These are phyloP conservation scores for Danaus chrysippus DNA, from an alignment of 2,888 invertebrate species.

Conservation along the genomic window DNA sequence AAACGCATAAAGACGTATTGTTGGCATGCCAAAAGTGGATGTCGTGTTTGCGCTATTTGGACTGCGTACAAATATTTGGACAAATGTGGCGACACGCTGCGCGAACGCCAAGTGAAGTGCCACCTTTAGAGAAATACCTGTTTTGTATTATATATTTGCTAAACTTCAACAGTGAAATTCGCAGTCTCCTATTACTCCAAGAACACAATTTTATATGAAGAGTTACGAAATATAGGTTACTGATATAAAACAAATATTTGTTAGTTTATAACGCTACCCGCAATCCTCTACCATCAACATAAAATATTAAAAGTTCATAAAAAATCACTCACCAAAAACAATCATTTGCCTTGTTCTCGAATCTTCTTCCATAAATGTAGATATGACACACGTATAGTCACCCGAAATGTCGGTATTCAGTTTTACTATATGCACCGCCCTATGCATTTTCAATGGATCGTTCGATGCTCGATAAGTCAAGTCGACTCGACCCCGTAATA, in stretches of 20 bases:
- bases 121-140: no score
- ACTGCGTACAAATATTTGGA: no score
- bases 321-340: constrained; percentile 80
- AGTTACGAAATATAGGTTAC: not conserved
- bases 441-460: constrained; percentile 83
- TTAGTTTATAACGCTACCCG: not conserved
- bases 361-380: constrained; percentile 84
- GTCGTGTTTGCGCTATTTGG: no score
- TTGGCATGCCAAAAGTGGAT: no score
- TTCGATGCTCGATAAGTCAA: constrained; percentile 82
- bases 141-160: no score
- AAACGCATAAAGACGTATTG: no score
- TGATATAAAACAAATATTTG: not conserved
- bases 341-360: constrained; percentile 82
- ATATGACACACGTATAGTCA: constrained; percentile 86
- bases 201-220: no score
- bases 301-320: constrained; percentile 21
- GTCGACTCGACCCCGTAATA: constrained; percentile 78
- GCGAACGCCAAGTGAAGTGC: no score
- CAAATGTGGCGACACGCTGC: no score
- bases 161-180: no score
- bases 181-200: no score
- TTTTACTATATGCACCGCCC: constrained; percentile 85
- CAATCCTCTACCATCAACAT: constrained; percentile 14
- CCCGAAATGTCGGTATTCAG: constrained; percentile 86